Evolutionary conservation across 2,888 invertebrate genomes (phyloP).

Genomic region (Caenorhabditis becei): DNA sequence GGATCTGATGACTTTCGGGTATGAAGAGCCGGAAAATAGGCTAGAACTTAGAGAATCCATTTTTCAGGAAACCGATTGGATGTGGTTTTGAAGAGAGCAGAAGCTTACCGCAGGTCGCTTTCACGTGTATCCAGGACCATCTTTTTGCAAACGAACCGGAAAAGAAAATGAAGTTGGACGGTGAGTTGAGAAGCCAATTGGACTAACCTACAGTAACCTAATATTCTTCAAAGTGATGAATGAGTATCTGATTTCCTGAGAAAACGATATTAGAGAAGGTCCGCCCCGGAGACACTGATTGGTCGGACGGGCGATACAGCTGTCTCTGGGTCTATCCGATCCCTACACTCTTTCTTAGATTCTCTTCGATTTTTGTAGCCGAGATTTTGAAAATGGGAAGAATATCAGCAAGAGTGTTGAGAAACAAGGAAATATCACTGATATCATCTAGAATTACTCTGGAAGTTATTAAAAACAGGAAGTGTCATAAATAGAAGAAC

Average conservation of each 20-base stretch:
- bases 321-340: neutral
- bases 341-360: neutral
- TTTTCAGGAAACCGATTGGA: slow-evolving; percentile 33
- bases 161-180: slow-evolving; percentile 23
- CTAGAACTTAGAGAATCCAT: slow-evolving; percentile 1
- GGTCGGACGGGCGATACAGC: neutral
- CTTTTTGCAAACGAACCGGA: slow-evolving; percentile 21
- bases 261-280: too few relatives aligned
- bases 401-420: neutral
- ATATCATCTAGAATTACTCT: too few relatives aligned
- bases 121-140: slow-evolving; percentile 31
- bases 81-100: slow-evolving; percentile 41
- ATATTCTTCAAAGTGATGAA: too few relatives aligned
- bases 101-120: slow-evolving; percentile 3
- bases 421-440: too few relatives aligned
- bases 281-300: neutral
- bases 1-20: slow-evolving; percentile 37
- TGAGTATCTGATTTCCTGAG: too few relatives aligned
- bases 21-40: neutral
- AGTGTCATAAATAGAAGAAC: too few relatives aligned
- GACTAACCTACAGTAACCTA: slow-evolving; percentile 3
- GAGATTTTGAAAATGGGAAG: neutral
- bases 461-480: too few relatives aligned
- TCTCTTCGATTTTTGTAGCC: neutral
- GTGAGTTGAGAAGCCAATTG: slow-evolving; percentile 9